Percentiles rank a stretch among this genome's conserved stretches.
Conservation (phyloP, 2,797 vertebrate species). For the Esox lucius region DNA sequence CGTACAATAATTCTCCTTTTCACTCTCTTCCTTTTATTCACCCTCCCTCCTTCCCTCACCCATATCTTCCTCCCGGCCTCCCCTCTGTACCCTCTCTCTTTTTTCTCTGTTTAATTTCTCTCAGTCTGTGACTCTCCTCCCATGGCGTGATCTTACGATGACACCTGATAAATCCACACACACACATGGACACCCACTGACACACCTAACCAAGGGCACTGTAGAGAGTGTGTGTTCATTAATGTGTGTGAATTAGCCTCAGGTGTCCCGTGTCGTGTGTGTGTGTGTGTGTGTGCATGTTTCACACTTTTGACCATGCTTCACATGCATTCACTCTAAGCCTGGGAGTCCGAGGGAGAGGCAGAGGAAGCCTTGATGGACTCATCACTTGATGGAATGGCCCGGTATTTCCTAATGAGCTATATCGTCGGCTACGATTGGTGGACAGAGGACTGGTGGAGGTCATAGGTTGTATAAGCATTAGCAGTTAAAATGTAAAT, state of each 20-base stretch:
- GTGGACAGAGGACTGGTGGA: conserved; percentile 46
- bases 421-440: conserved; percentile 59
- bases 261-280: no score
- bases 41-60: conserved; percentile 14
- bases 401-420: conserved; percentile 65
- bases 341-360: no score
- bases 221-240: neutral
- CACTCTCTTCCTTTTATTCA: neutral
- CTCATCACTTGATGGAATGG: conserved; percentile 57
- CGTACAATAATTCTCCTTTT: conserved; percentile 1
- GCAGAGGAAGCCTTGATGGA: conserved; percentile 52
- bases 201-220: neutral
- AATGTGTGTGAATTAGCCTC: no score
- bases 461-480: conserved; percentile 59
- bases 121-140: neutral
- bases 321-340: neutral
- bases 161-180: neutral
- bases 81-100: neutral
- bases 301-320: conserved; percentile 22
- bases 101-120: neutral
- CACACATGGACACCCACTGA: no score
- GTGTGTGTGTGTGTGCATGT: conserved; percentile 12
- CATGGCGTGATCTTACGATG: neutral
- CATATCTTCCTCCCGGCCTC: neutral
- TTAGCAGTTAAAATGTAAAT: conserved; percentile 62